phyloP scores from a whole-genome alignment of 2,888 invertebrate genomes.

The Mythimna ferrago region DNA sequence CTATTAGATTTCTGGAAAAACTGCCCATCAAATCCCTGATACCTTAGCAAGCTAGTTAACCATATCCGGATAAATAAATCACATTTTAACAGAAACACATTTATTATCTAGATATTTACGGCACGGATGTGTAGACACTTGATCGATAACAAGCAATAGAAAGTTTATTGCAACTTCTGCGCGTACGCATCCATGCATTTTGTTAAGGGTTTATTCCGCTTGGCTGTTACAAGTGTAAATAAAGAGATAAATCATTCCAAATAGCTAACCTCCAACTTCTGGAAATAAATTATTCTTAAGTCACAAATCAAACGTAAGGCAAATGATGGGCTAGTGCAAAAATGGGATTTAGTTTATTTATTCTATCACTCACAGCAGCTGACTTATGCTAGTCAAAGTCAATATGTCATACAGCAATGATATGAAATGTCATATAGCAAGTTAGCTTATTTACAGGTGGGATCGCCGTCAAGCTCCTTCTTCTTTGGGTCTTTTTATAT shows the following conservation, averaged over 20 bases:
- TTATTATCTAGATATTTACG: slow-evolving; percentile 44
- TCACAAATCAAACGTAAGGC: background rate
- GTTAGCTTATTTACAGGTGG: too few relatives aligned
- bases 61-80: slow-evolving; percentile 33
- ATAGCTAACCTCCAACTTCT: background rate
- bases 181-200: slow-evolving; percentile 34
- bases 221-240: background rate
- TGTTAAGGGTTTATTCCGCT: slow-evolving; percentile 5
- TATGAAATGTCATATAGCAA: too few relatives aligned
- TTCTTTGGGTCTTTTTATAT: too few relatives aligned
- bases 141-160: slow-evolving; percentile 51
- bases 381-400: background rate
- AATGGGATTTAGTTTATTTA: background rate
- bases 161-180: slow-evolving; percentile 36
- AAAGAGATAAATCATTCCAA: background rate
- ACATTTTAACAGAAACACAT: slow-evolving; percentile 47
- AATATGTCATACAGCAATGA: background rate
- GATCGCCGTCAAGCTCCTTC: too few relatives aligned
- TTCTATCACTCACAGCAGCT: background rate
- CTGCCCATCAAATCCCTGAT: slow-evolving; percentile 1
- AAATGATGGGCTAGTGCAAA: background rate
- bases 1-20: background rate
- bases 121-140: slow-evolving; percentile 43
- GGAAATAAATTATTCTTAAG: background rate
- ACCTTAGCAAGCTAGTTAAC: slow-evolving; percentile 7